Evolutionary conservation across 2,797 vertebrate genomes (phyloP).

Genomic region (Glossophaga mutica): DNA sequence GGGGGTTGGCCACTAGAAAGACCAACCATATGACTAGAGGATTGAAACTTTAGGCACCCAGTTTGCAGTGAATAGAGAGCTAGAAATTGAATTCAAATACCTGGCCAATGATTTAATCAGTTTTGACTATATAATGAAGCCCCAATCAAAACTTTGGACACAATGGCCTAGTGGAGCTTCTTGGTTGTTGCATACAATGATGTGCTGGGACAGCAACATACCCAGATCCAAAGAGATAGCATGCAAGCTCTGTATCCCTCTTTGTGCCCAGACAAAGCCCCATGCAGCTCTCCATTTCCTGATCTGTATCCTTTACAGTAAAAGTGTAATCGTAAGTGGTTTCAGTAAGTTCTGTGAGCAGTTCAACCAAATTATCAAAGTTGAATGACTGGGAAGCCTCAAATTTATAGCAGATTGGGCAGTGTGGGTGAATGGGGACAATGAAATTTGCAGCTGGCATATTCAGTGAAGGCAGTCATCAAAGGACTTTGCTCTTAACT

Average conservation of each 20-base stretch:
- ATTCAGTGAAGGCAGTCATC: not conserved
- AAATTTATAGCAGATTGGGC: not conserved
- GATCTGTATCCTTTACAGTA: not conserved
- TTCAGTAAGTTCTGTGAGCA: not conserved
- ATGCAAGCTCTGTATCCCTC: not conserved
- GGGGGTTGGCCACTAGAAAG: not conserved
- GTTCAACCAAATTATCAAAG: not conserved
- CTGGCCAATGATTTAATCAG: not conserved
- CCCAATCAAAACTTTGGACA: not conserved
- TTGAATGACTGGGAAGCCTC: not conserved
- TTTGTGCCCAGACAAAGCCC: not conserved
- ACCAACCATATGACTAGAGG: not conserved
- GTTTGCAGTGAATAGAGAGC: not conserved
- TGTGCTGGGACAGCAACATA: not conserved
- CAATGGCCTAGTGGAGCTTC: not conserved
- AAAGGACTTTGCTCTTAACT: not conserved
- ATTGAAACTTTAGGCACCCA: not conserved
- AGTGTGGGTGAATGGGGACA: not conserved
- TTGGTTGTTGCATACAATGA: not conserved
- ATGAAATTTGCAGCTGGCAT: not conserved
- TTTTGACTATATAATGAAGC: not conserved
- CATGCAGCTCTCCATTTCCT: not conserved
- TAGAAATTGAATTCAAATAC: not conserved
- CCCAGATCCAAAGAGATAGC: not conserved
- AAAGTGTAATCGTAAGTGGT: not conserved